Evolutionary conservation across 2,113 vertebrate species (phyloP), one percentile per base, ranked within the genome.

Genomic region (Bucco capensis): DNA sequence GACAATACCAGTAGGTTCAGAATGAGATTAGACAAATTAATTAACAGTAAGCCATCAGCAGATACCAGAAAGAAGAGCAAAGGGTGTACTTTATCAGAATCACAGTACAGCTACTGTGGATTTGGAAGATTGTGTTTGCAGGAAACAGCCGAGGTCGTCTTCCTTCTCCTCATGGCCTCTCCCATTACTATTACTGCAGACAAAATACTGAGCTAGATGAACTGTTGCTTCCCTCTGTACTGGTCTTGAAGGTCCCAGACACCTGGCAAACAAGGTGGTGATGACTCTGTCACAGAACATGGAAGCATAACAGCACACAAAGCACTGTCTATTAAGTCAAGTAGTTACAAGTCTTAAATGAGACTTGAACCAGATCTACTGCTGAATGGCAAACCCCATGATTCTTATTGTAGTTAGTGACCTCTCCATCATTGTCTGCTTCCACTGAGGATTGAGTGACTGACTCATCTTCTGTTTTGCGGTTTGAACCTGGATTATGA

Each of bases 341-440:
- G 24, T 9, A 53, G 30, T 58, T 72, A 24, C 8, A 31, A 5
- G 2, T 47, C 19, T 21, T 62, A 38, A 53, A n/a, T 12, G 9
- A 7, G 18, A 54, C 24, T 22, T 38, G 24, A 16, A 64, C 10
- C 12, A 60, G 35, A 64, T 37, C 35, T 24, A 18, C 21, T 73
- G 21, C 25, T 60, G 60, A 10, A 37, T 46, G 28, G 16, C 18
- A 76, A 83, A 76, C 8, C 2, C 10, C 13, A 2, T 12, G 10
- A 38, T 73, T 49, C 4, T 5, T 6, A 1, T 2, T 1, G 2
- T 13, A 14, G 13, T 35, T 28, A 54, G 49, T 40, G 24, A 62
- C 1, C 6, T 23, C 15, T 62, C 7, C 53, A 19, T 14, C 6
- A 31, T 7, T 0, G 0, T 44, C 24, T 58, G 2, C 5, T 50